A percentile compares a stretch with the other conserved stretches of the same genome.
Evolutionary conservation across 2,888 invertebrate species (phyloP).

Genomic region (Plusia festucae): DNA sequence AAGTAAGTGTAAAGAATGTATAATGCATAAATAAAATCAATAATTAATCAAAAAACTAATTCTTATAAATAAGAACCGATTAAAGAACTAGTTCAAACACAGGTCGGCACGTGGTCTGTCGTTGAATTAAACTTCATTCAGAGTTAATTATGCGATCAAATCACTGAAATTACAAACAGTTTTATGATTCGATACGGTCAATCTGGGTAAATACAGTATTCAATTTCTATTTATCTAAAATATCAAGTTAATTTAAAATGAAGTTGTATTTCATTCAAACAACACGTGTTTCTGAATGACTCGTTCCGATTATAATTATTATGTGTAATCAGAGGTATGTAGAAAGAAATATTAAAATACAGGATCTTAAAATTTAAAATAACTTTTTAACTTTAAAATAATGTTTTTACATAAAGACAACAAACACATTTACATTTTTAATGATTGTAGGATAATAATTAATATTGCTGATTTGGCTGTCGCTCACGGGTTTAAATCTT

Average conservation of each 20-base stretch:
- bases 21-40: not conserved
- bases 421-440: not conserved
- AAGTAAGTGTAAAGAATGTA: no score
- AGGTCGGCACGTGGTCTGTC: constrained; percentile 8
- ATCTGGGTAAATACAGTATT: constrained; percentile 47
- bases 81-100: not conserved
- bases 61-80: not conserved
- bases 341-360: not conserved
- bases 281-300: not conserved
- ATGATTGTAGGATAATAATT: not conserved
- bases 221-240: constrained; percentile 39
- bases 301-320: constrained; percentile 5
- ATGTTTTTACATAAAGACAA: not conserved
- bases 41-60: not conserved
- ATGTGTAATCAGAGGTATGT: constrained; percentile 9
- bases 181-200: constrained; percentile 53
- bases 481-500: not conserved
- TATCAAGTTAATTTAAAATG: constrained; percentile 34
- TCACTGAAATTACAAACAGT: constrained; percentile 38
- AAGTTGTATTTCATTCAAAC: constrained; percentile 19
- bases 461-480: not conserved
- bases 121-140: constrained; percentile 19
- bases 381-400: no score
- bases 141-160: constrained; percentile 39
- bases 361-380: no score